phyloP scores from a whole-genome alignment of 2,888 invertebrate species.

The Fragum sueziense region DNA sequence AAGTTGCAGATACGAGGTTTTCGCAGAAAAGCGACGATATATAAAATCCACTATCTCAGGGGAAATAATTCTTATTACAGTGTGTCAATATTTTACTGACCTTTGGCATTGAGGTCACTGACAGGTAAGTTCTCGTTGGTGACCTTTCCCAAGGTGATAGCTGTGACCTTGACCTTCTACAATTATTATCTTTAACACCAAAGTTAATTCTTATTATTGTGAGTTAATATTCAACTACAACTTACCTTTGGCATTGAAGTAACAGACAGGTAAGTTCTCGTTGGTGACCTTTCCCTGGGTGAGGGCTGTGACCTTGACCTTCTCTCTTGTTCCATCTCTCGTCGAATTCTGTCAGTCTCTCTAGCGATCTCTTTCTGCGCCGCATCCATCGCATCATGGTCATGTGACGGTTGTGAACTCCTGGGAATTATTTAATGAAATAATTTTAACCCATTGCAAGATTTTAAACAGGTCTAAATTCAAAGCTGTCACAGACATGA shows the following conservation, averaged over 20 bases:
- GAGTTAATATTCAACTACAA: neutral
- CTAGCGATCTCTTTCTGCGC: slow-evolving; percentile 67
- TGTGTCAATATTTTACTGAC: too few relatives aligned
- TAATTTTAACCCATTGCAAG: too few relatives aligned
- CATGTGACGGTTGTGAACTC: slow-evolving; percentile 7
- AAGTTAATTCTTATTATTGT: too few relatives aligned
- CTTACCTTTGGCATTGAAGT: slow-evolving; percentile 58
- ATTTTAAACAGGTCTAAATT: too few relatives aligned
- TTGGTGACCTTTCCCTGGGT: slow-evolving; percentile 55
- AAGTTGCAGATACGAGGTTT: too few relatives aligned
- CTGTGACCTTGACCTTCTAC: slow-evolving; percentile 64
- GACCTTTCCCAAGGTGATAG: slow-evolving; percentile 62
- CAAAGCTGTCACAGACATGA: too few relatives aligned
- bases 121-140: slow-evolving; percentile 60
- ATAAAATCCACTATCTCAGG: too few relatives aligned
- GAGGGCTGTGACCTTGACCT: slow-evolving; percentile 65
- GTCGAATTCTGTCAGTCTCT: slow-evolving; percentile 72
- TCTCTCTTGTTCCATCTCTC: slow-evolving; percentile 75
- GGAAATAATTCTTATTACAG: too few relatives aligned
- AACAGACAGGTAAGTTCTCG: slow-evolving; percentile 60
- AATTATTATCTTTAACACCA: too few relatives aligned
- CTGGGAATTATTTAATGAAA: neutral
- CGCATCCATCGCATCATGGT: slow-evolving; percentile 53
- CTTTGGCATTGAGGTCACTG: slow-evolving; percentile 57
- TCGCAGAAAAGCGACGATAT: too few relatives aligned